A percentile compares a stretch with the other conserved stretches of the same genome.
phyloP scores from a whole-genome alignment of 2,888 invertebrate species.

The Drosophila parthenogenetica region DNA sequence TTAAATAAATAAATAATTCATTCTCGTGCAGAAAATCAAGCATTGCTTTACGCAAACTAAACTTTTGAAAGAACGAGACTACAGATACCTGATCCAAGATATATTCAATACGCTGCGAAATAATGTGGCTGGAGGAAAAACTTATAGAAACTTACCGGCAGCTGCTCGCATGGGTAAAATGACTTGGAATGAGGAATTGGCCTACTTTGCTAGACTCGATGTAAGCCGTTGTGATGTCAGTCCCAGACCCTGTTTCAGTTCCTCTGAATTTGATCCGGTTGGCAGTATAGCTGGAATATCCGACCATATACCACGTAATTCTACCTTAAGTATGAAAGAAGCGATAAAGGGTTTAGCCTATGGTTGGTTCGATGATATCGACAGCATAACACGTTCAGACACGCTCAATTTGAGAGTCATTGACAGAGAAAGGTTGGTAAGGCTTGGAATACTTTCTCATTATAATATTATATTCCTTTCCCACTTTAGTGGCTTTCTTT shows the following conservation, averaged over 20 bases:
- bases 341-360: not conserved
- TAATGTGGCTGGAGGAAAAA: constrained; percentile 37
- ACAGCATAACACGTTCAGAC: constrained; percentile 21
- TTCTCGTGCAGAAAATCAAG: constrained; percentile 13
- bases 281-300: constrained; percentile 26
- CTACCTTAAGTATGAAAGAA: not conserved
- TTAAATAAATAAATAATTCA: not conserved
- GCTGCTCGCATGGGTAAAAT: constrained; percentile 54
- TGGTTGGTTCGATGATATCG: constrained; percentile 8
- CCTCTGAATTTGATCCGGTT: constrained; percentile 25
- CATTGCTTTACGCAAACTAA: constrained; percentile 1
- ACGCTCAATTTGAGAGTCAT: constrained; percentile 5
- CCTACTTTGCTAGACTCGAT: constrained; percentile 39
- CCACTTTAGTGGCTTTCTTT: constrained; percentile 11
- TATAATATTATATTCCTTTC: not conserved
- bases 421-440: not conserved
- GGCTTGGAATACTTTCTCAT: no score
- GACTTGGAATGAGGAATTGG: constrained; percentile 49
- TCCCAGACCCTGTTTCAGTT: constrained; percentile 14
- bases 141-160: constrained; percentile 25
- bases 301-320: not conserved
- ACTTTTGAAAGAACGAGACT: not conserved
- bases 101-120: constrained; percentile 46
- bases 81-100: not conserved
- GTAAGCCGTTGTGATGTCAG: constrained; percentile 14